These are phyloP conservation scores for Amblyteles armatorius DNA, from an alignment of 2,888 invertebrate genomes.

Conservation along the genomic window DNA sequence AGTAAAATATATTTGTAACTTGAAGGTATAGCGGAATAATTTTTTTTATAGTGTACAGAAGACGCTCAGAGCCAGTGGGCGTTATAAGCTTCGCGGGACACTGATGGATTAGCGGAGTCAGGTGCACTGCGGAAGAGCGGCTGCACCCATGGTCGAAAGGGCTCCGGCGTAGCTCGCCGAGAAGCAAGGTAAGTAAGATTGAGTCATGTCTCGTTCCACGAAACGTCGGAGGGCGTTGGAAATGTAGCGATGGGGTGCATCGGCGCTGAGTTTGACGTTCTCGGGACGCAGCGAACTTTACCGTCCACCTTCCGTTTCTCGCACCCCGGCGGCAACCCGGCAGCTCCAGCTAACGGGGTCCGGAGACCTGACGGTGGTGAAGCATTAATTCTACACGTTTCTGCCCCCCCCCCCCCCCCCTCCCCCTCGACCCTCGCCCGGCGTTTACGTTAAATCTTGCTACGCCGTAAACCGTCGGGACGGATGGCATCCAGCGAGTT, in stretches of 20 bases:
- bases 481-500: neutral
- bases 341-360: slow-evolving; percentile 8
- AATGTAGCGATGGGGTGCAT: slow-evolving; percentile 22
- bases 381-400: slow-evolving; percentile 17
- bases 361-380: slow-evolving; percentile 36
- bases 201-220: slow-evolving; percentile 69
- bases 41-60: neutral
- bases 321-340: neutral
- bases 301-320: slow-evolving; percentile 1
- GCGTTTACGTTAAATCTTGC: slow-evolving; percentile 23
- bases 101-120: slow-evolving; percentile 72
- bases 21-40: neutral
- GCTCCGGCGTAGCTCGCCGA: slow-evolving; percentile 29
- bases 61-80: neutral
- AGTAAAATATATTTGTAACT: neutral
- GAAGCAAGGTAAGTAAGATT: slow-evolving; percentile 71
- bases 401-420: neutral
- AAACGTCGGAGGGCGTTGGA: slow-evolving; percentile 38
- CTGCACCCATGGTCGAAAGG: slow-evolving; percentile 57
- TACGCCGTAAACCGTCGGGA: slow-evolving; percentile 1
- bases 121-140: slow-evolving; percentile 58
- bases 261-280: slow-evolving; percentile 51
- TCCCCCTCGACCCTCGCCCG: neutral
- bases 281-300: slow-evolving; percentile 53
- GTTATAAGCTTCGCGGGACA: slow-evolving; percentile 64